Evolutionary conservation across 2,113 vertebrate genomes (phyloP), one percentile per base, ranked within the genome.

Genomic region (Saguinus imperator): DNA sequence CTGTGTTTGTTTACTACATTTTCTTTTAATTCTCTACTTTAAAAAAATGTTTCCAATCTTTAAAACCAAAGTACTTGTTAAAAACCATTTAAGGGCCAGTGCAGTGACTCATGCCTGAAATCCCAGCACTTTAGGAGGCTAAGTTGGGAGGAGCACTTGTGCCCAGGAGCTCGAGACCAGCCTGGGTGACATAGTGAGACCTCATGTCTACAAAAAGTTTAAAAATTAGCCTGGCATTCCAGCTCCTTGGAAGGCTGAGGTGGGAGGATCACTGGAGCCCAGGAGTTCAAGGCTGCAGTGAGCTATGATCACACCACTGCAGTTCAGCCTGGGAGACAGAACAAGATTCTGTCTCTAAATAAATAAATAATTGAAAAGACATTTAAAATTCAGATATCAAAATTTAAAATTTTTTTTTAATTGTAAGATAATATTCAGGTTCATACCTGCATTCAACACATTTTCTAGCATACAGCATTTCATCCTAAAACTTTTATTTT

Each of bases 321-420:
- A 68, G 13, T 68, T 17, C 32, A 68, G 64, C 64, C 6, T 68
- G 64, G 32, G 64, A 32, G 29, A 68, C 6, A 68, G 29, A 68
- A 17, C 12, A 14, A 68, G 64, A 68, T 35, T 14, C 32, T 68
- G 64, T 68, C 64, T 68, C 64, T 68, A 68, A 68, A 68, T 32
- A 68, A 68, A 68, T 68, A 32, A 68, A 68, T 29, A 61, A 61
- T 8, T 57, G 20, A 86, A 73, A 94, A 90, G 90, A 58, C 72
- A 85, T 95, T 94, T 96, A 96, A 96, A 94, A 93, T 66, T 81
- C 77, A 95, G 64, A 84, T 57, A 86, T 64, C 40, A 55, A 93
- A 93, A 48, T 58, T 45, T 8, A 57, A 0, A 72, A 52, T n/a
- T 21, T 55, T 91, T 55, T 91, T 80, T 64, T 21, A n/a, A 5